These are phyloP conservation scores for Smithornis capensis DNA, from an alignment of 2,113 vertebrate species.

Conservation along the genomic window DNA sequence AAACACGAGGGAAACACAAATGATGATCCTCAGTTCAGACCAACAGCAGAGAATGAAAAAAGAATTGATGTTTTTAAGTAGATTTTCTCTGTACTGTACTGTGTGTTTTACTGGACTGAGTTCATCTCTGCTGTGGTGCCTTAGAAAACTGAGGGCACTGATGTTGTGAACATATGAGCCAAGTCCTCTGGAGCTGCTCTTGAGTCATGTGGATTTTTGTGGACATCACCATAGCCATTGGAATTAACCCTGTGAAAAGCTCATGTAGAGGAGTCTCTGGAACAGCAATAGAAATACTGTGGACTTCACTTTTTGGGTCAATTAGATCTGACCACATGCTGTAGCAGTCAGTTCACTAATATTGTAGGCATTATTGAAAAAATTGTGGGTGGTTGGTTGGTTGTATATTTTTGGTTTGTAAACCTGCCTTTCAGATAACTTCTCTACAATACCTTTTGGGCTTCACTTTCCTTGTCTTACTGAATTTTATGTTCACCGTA, in stretches of 20 bases:
- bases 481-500: background rate
- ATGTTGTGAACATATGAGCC: rapidly evolving
- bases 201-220: rapidly evolving
- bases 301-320: background rate
- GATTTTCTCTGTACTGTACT: background rate
- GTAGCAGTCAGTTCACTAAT: background rate
- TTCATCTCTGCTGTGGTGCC: background rate
- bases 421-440: background rate
- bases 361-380: background rate
- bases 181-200: background rate
- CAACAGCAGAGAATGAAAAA: slow-evolving; percentile 38
- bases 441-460: background rate
- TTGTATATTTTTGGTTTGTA: background rate
- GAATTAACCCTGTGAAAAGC: background rate
- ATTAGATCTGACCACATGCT: background rate
- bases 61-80: background rate
- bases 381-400: background rate
- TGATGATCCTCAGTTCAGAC: slow-evolving; percentile 23
- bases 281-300: background rate
- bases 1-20: background rate
- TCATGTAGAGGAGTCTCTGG: background rate
- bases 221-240: background rate
- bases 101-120: background rate
- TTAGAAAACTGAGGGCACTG: background rate
- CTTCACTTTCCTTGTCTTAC: background rate